Conservation (phyloP, 2,113 vertebrate genomes). For the Anser brachyrhynchus region DNA sequence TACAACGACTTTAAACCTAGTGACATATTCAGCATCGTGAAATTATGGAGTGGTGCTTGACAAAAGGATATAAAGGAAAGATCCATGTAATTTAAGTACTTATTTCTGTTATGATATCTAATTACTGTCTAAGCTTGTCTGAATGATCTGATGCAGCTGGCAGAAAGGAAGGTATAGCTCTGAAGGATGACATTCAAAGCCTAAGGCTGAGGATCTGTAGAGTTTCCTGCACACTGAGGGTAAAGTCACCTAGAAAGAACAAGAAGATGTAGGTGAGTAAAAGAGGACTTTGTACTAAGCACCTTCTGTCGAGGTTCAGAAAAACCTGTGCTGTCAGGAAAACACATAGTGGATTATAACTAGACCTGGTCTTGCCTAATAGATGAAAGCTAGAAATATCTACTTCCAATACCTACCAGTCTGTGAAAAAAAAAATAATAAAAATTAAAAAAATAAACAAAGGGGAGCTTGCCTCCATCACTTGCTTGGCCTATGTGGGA, state of each 20-base stretch:
- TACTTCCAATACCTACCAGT: neutral
- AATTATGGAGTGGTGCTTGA: neutral
- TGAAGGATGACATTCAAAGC: neutral
- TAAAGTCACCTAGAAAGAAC: neutral
- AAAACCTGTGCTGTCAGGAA: neutral
- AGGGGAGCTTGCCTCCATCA: neutral
- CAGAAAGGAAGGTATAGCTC: neutral
- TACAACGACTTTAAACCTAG: neutral
- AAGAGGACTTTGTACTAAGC: neutral
- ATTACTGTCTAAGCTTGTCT: neutral
- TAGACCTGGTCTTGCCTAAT: neutral
- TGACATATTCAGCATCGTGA: neutral
- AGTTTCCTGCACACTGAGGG: neutral
- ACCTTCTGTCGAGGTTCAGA: neutral
- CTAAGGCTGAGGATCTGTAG: neutral
- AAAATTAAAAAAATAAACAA: neutral
- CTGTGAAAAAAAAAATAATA: neutral
- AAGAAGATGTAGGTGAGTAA: neutral
- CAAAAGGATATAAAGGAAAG: neutral
- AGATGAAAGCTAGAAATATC: neutral
- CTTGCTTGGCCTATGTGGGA: neutral
- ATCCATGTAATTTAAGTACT: accelerated
- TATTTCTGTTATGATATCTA: neutral
- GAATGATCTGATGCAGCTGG: neutral
- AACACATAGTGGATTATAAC: neutral